A percentile compares a stretch with the other conserved stretches of the same genome.
Evolutionary conservation across 2,888 invertebrate genomes (phyloP).

Genomic region (Cheilosia grossa): DNA sequence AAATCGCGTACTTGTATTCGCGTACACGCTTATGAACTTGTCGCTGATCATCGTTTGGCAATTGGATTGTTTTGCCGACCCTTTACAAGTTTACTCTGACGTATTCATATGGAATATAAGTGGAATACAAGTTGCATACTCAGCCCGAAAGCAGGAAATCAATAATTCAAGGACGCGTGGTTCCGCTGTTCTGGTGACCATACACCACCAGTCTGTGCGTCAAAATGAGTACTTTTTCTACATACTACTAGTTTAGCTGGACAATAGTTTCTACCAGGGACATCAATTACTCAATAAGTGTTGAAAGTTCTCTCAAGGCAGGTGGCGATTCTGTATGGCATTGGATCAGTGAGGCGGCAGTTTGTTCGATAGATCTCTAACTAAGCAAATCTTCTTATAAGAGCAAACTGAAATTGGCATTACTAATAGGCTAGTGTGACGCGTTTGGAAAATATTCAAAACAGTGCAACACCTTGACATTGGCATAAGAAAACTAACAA

Average conservation of each 20-base stretch:
- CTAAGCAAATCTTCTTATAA: slow-evolving; percentile 29
- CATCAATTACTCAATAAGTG: slow-evolving; percentile 9
- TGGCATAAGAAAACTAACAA: slow-evolving; percentile 6
- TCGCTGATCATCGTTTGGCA: not conserved
- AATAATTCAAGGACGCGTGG: slow-evolving; percentile 13
- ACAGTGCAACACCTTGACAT: slow-evolving; percentile 46
- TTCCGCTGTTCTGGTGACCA: not conserved
- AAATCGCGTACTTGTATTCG: not conserved
- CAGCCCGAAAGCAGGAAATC: slow-evolving; percentile 23
- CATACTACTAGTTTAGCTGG: no score
- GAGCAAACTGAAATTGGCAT: slow-evolving; percentile 28
- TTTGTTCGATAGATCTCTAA: slow-evolving; percentile 14
- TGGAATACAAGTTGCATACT: not conserved
- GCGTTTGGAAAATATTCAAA: slow-evolving; percentile 12
- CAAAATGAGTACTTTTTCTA: no score
- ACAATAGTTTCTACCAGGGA: not conserved
- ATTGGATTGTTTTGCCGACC: not conserved
- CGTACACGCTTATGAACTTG: slow-evolving; percentile 5
- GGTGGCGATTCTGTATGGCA: not conserved
- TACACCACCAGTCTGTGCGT: not conserved
- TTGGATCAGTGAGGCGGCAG: slow-evolving; percentile 6
- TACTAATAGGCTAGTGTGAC: slow-evolving; percentile 7
- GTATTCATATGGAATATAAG: not conserved
- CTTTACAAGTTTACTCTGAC: not conserved
- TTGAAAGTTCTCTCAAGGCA: slow-evolving; percentile 12